These are phyloP conservation scores for Brachionus calyciflorus DNA, from an alignment of 1,140 invertebrate species.

Conservation along the genomic window DNA sequence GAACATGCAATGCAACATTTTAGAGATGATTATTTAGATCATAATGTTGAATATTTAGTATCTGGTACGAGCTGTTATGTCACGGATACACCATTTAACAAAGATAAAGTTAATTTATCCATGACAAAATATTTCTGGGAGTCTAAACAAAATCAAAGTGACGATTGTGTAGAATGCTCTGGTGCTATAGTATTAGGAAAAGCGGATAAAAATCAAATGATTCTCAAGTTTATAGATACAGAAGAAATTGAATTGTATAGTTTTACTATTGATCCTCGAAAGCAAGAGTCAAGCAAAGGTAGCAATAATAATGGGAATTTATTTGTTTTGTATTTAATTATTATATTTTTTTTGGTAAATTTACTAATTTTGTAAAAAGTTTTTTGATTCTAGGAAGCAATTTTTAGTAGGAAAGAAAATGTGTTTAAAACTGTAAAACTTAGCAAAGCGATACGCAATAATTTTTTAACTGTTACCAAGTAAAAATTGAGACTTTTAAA, in stretches of 20 bases:
- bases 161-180: constrained; percentile 11
- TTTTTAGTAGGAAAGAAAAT: no score
- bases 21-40: not conserved
- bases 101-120: not conserved
- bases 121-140: constrained; percentile 1
- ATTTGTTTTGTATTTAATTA: no score
- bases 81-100: constrained; percentile 1
- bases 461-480: no score
- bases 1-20: constrained; percentile 60
- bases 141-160: not conserved
- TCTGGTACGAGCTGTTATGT: constrained; percentile 1
- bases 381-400: no score
- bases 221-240: not conserved
- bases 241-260: constrained; percentile 22
- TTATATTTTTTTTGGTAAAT: no score
- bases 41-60: constrained; percentile 14
- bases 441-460: no score
- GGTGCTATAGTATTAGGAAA: constrained; percentile 1
- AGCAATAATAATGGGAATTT: no score
- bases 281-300: no score
- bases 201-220: constrained; percentile 6
- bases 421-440: no score
- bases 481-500: no score
- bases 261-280: not conserved
- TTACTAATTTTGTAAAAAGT: no score